Evolutionary conservation across 2,113 vertebrate species (phyloP), one percentile per base, ranked within the genome.

Genomic region (Nibea albiflora): DNA sequence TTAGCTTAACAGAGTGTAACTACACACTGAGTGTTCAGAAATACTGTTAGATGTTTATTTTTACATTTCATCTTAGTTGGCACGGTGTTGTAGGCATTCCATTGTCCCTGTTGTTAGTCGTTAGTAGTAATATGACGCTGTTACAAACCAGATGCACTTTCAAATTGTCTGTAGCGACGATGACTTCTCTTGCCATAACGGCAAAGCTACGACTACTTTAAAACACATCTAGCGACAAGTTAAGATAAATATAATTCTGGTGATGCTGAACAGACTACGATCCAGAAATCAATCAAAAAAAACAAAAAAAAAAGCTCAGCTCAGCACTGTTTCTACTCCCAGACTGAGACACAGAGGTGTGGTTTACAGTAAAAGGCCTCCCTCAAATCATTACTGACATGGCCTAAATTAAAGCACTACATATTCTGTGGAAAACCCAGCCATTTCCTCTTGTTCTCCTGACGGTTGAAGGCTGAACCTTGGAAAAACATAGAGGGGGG

Each of bases 331-430:
- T 57, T 63, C 72, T 78, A 35, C 63, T 79, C 58, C 42, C 63
- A 39, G 67, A 16, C 76, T 47, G 49, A 78, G 63, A 67, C 17
- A 53, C 47, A 7, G 11, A 69, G 52, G 52, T 65, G 68, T 42
- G 79, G 58, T 80, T 86, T 85, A 82, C 82, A 89, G 90, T 80
- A 81, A 90, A 83, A 77, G 46, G 70, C 61, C 58, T 64, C 4
- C 68, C 64, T 88, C 76, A 86, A 89, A 94, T 93, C 79, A 87
- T 88, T 92, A 90, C 79, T 85, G 91, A 93, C 94, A 89, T 53
- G 64, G 58, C 77, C 85, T 86, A 89, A 57, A 93, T 91, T 92
- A 83, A 89, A 68, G 78, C 58, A 58, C 65, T 73, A 78, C 78
- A 80, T 83, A 89, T 89, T 90, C 81, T 80, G 66, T 88, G 87